These are phyloP conservation scores for Micrasema longulum DNA, from an alignment of 1,140 invertebrate genomes.

Conservation along the genomic window DNA sequence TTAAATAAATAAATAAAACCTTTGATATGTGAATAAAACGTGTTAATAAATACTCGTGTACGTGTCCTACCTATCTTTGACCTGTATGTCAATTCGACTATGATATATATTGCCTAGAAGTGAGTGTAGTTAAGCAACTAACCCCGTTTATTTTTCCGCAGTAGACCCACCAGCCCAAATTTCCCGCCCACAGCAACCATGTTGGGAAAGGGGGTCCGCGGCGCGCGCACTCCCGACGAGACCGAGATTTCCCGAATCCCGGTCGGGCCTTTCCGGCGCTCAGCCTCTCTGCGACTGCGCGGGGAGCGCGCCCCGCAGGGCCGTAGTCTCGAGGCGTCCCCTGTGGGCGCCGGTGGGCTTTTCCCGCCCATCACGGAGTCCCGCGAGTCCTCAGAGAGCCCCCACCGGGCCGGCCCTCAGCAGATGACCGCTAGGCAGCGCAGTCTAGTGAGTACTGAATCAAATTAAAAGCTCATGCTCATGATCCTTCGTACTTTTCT, in stretches of 20 bases:
- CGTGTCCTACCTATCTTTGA: too few relatives aligned
- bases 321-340: constrained; percentile 30
- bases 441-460: constrained; percentile 44
- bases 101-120: too few relatives aligned
- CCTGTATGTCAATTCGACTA: too few relatives aligned
- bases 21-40: too few relatives aligned
- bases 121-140: too few relatives aligned
- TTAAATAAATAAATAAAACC: too few relatives aligned
- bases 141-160: constrained; percentile 35
- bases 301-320: constrained; percentile 57
- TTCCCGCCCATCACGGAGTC: constrained; percentile 40
- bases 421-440: constrained; percentile 38
- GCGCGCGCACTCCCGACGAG: constrained; percentile 37
- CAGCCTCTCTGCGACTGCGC: constrained; percentile 67
- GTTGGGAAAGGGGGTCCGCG: constrained; percentile 2
- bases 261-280: constrained; percentile 55
- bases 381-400: constrained; percentile 37
- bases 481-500: too few relatives aligned
- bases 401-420: constrained; percentile 21
- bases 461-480: too few relatives aligned
- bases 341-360: constrained; percentile 37
- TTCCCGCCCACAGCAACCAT: constrained; percentile 1
- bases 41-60: too few relatives aligned
- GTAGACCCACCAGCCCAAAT: constrained; percentile 13
- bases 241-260: constrained; percentile 48